These are phyloP conservation scores for Philopedon plagiatum DNA, from an alignment of 2,888 invertebrate genomes.

Conservation along the genomic window DNA sequence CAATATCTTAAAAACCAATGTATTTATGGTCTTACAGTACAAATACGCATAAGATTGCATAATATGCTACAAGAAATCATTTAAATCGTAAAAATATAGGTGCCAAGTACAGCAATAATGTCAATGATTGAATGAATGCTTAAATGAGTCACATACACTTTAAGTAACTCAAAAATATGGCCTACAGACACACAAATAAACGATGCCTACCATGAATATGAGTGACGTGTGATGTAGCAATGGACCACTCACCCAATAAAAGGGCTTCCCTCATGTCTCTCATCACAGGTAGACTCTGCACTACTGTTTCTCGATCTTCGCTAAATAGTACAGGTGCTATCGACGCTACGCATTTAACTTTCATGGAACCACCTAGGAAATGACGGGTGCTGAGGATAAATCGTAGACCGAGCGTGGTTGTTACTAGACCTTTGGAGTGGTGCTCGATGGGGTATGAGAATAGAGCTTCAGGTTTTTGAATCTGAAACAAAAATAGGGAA, in stretches of 20 bases:
- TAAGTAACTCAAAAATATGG: no score
- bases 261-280: constrained; percentile 76
- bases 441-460: constrained; percentile 72
- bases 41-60: no score
- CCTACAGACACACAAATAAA: not conserved
- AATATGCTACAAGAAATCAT: no score
- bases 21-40: no score
- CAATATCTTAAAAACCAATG: no score
- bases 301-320: constrained; percentile 73
- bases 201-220: constrained; percentile 30
- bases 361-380: constrained; percentile 75
- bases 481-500: constrained; percentile 49
- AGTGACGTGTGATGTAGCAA: constrained; percentile 28
- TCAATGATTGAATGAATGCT: no score
- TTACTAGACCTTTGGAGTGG: constrained; percentile 74
- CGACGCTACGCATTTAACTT: constrained; percentile 75
- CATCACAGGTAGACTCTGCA: constrained; percentile 72
- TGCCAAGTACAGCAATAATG: no score
- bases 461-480: constrained; percentile 65
- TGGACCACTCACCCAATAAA: constrained; percentile 72
- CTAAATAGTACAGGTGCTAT: constrained; percentile 75
- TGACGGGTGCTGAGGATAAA: constrained; percentile 72
- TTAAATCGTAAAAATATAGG: no score
- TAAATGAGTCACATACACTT: no score
- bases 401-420: constrained; percentile 73